Conservation (phyloP, 2,113 vertebrate species). For the Callithrix jacchus region DNA sequence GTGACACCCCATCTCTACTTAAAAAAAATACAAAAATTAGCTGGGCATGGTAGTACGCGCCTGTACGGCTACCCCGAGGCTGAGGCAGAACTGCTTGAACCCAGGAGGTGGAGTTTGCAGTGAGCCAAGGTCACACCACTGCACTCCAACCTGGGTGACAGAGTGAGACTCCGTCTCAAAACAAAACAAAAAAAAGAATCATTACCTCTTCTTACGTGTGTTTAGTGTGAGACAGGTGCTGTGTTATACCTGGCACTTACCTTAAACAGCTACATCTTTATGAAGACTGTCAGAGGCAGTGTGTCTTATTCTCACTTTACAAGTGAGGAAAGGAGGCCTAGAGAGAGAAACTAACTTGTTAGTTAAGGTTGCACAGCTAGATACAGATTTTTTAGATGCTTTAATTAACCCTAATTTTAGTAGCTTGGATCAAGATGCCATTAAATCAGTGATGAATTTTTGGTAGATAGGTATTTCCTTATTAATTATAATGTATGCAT, state of each 20-base stretch:
- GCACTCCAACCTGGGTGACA: too few species aligned
- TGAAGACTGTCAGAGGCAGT: not conserved
- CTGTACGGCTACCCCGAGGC: too few species aligned
- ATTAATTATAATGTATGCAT: not conserved
- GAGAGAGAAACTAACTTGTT: not conserved
- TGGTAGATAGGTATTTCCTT: not conserved
- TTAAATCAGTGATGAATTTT: not conserved
- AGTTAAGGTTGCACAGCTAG: not conserved
- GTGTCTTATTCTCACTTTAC: not conserved
- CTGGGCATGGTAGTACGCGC: too few species aligned
- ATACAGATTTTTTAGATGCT: not conserved
- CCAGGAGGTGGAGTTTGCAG: too few species aligned
- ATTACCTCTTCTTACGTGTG: not conserved
- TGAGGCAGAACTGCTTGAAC: too few species aligned
- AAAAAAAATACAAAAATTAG: too few species aligned
- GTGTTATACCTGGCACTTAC: not conserved
- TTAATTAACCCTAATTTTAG: not conserved
- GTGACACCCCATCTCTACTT: too few species aligned
- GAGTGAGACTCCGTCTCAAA: too few species aligned
- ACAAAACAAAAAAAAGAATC: too few species aligned
- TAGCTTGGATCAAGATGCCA: not conserved
- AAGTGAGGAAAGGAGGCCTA: not conserved
- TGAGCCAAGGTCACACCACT: too few species aligned
- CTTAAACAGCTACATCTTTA: not conserved
- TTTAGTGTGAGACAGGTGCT: not conserved